Evolutionary conservation across 2,797 vertebrate species (phyloP).

Genomic region (Scolopax bukidnonensis): DNA sequence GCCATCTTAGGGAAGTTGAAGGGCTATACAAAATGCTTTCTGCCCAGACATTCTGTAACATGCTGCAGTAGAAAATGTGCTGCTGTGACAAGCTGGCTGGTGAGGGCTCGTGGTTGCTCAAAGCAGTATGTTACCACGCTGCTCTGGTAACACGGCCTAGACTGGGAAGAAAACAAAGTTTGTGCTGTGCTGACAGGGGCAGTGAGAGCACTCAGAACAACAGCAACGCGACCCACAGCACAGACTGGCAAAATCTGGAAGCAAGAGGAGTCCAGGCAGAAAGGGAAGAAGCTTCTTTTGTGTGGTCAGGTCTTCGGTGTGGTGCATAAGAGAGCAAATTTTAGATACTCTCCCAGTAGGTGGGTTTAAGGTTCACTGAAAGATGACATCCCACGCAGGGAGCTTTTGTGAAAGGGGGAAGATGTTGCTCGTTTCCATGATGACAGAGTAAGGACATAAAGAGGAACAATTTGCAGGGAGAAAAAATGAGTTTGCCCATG

Average conservation of each 20-base stretch:
- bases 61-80: background rate
- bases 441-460: background rate
- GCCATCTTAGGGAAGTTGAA: background rate
- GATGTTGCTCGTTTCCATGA: background rate
- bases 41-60: background rate
- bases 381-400: background rate
- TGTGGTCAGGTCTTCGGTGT: background rate
- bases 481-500: background rate
- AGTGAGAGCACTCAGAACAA: background rate
- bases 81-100: background rate
- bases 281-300: background rate
- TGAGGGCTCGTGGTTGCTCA: background rate
- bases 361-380: background rate
- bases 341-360: background rate
- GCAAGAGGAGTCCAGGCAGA: background rate
- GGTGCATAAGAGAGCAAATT: background rate
- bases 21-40: background rate
- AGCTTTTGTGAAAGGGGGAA: background rate
- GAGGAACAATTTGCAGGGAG: background rate
- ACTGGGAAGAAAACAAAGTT: background rate
- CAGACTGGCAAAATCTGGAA: background rate
- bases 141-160: background rate
- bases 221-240: background rate
- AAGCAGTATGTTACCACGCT: background rate
- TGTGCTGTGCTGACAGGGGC: background rate